phyloP scores from a whole-genome alignment of 2,888 invertebrate species.

The Melanostoma scalare region DNA sequence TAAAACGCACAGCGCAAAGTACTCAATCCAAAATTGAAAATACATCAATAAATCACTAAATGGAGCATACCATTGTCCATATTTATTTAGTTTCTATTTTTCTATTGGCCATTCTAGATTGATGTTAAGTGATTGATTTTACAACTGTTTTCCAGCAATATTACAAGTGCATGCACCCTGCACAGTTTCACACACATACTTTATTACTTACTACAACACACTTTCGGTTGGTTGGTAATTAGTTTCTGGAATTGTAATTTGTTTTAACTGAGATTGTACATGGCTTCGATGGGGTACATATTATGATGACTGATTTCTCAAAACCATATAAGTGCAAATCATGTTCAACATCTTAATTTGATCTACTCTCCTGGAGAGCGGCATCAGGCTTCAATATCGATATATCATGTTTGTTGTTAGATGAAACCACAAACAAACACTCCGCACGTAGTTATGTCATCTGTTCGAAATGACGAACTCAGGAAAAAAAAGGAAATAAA shows the following conservation, averaged over 20 bases:
- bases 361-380: conserved; percentile 59
- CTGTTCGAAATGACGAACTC: too few relatives aligned
- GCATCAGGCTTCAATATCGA: conserved; percentile 25
- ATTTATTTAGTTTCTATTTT: conserved; percentile 31
- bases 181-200: neutral
- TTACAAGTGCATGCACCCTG: conserved; percentile 41
- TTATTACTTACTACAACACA: too few relatives aligned
- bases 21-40: conserved; percentile 36
- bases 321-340: conserved; percentile 68
- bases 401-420: conserved; percentile 23
- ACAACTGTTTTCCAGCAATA: conserved; percentile 52
- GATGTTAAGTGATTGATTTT: conserved; percentile 70
- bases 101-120: conserved; percentile 16
- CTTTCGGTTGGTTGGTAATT: conserved; percentile 45
- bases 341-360: conserved; percentile 72
- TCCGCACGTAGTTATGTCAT: too few relatives aligned
- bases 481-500: too few relatives aligned
- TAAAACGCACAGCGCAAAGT: conserved; percentile 21
- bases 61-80: conserved; percentile 70
- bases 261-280: conserved; percentile 30
- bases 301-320: conserved; percentile 51
- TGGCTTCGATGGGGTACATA: conserved; percentile 6
- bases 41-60: conserved; percentile 66
- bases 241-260: conserved; percentile 71
- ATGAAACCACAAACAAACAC: neutral